Conservation (phyloP, 2,888 invertebrate species). For the Empis livida region DNA sequence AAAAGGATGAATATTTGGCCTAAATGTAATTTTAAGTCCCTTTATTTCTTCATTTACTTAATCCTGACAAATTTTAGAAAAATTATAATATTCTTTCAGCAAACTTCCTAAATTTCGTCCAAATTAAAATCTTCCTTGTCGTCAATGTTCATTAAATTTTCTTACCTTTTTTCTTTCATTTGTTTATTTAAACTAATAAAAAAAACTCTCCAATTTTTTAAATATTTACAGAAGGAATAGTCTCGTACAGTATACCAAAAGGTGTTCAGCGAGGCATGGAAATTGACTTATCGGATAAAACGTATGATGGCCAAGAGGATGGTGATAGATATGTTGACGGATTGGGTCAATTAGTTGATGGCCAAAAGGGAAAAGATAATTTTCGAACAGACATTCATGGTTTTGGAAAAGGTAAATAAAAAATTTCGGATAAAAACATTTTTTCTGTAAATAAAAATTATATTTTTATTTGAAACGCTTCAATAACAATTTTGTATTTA, state of each 20-base stretch:
- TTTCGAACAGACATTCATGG: slow-evolving; percentile 52
- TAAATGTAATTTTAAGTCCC: too few species aligned
- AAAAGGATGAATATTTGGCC: too few species aligned
- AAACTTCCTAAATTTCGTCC: too few species aligned
- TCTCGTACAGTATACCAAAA: slow-evolving; percentile 67
- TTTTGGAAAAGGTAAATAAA: slow-evolving; percentile 48
- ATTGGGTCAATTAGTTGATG: slow-evolving; percentile 66
- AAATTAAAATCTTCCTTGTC: neutral
- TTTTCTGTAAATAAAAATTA: too few species aligned
- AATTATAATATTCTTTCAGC: too few species aligned
- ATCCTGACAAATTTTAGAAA: too few species aligned
- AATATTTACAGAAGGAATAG: slow-evolving; percentile 50
- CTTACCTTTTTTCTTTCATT: slow-evolving; percentile 1
- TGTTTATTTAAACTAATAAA: too few species aligned
- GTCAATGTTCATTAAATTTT: neutral
- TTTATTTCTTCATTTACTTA: too few species aligned
- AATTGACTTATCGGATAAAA: slow-evolving; percentile 62
- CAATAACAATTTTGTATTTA: too few species aligned
- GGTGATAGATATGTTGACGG: slow-evolving; percentile 51
- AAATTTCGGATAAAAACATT: too few species aligned
- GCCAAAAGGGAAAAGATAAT: slow-evolving; percentile 59
- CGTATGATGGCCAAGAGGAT: slow-evolving; percentile 61
- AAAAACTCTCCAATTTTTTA: slow-evolving; percentile 3
- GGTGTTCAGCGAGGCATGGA: slow-evolving; percentile 56
- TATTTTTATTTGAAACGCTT: too few species aligned